phyloP scores from a whole-genome alignment of 2,888 invertebrate species.

The Eudasyphora cyanicolor region DNA sequence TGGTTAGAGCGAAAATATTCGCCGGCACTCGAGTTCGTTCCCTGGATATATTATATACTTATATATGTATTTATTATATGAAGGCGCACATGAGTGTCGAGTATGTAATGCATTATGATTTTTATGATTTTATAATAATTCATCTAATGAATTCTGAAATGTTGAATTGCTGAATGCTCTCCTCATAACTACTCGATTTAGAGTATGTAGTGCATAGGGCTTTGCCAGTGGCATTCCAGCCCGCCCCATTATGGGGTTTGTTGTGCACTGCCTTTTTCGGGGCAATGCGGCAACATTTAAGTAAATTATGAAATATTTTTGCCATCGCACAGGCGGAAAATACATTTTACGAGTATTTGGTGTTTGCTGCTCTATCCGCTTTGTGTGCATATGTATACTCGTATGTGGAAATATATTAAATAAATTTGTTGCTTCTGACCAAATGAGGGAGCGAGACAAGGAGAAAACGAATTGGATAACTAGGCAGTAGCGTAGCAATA shows the following conservation, averaged over 20 bases:
- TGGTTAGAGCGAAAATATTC: too few relatives aligned
- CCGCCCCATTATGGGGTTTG: not conserved
- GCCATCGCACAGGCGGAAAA: not conserved
- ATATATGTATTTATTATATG: too few relatives aligned
- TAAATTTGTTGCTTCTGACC: not conserved
- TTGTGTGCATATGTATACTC: not conserved
- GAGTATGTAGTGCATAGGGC: not conserved
- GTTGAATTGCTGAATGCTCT: too few relatives aligned
- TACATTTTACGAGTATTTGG: slow-evolving; percentile 10
- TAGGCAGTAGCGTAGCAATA: not conserved
- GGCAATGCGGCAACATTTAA: slow-evolving; percentile 57
- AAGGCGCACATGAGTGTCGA: too few relatives aligned
- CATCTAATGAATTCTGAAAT: slow-evolving; percentile 45
- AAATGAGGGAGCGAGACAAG: not conserved
- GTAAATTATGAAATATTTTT: slow-evolving; percentile 60
- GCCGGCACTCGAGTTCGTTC: too few relatives aligned
- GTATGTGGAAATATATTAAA: not conserved
- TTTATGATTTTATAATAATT: slow-evolving; percentile 54
- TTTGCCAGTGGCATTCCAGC: not conserved
- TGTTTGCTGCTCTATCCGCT: not conserved
- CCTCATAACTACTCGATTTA: not conserved
- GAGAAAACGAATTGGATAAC: not conserved
- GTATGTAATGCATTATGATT: slow-evolving; percentile 47
- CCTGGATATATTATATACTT: too few relatives aligned
- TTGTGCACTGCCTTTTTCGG: not conserved